Base-by-base conservation (phyloP, 2,113 vertebrate genomes). In the Donacobius atricapilla region DNA sequence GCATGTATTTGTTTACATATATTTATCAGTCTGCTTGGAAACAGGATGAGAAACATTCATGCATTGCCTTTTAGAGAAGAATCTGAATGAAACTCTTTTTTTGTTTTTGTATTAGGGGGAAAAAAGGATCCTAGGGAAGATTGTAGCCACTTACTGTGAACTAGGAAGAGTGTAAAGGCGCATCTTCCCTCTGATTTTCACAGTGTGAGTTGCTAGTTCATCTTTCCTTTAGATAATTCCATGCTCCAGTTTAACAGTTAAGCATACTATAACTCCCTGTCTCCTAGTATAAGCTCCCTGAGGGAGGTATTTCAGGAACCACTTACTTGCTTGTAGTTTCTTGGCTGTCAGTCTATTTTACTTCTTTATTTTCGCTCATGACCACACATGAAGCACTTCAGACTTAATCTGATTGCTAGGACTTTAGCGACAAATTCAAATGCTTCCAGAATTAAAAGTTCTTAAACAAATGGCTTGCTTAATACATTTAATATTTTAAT, bases 21-120 rank as follows among this genome's bases (percentile, higher is more conserved):
- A 94, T 96, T 96, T 95, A 94, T 93, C 77, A 96, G 90, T 97
- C 86, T 96, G 89, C 97, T 96, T 98, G 96, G 97, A 98, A 97
- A 97, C 96, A 95, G 94, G 90, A 94, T 83, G 96, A 96, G 94
- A 95, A 97, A 96, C 87, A 85, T 78, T 89, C 87, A 94, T 89
- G 70, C 91, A 58, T 48, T 97, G 94, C 95, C 91, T 98, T 98
- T 97, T 94, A 97, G 91, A 97, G 94, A 95, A 91, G 87, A 94
- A 75, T 93, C 92, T 97, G 96, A 98, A 96, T 96, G 78, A 82
- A 94, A 45, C 31, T 92, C 73, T 39, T 81, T 68, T 76, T 65
- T 50, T 58, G 9, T 44, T 33, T 40, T 95, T 92, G 83, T 85
- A 68, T 45, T 19, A 91, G 53, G 47, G 47, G 73, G 6, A 19